A percentile compares a stretch with the other conserved stretches of the same genome.
Conservation (phyloP, 2,113 vertebrate species). For the Felis chaus region DNA sequence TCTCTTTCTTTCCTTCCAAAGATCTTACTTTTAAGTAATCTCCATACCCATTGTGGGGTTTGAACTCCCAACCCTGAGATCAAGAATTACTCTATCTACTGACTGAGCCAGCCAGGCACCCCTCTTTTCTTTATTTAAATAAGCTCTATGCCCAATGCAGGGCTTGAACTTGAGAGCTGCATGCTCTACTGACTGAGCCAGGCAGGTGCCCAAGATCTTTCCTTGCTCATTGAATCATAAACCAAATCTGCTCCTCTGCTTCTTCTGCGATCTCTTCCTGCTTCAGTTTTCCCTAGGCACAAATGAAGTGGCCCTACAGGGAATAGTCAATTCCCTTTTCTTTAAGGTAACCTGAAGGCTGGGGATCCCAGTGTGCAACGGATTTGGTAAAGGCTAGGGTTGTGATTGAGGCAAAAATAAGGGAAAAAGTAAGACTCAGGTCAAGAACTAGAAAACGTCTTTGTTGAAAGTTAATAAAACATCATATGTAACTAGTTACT, state of each 20-base stretch:
- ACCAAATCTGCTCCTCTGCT: not conserved
- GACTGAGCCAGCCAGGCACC: too few species aligned
- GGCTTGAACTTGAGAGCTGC: not conserved
- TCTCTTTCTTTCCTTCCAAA: too few species aligned
- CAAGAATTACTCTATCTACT: too few species aligned
- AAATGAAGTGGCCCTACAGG: not conserved
- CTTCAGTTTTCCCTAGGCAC: not conserved
- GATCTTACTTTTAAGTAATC: too few species aligned
- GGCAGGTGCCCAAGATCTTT: not conserved
- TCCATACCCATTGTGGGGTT: too few species aligned
- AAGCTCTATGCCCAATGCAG: not conserved
- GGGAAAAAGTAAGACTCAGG: not conserved
- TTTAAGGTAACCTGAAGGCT: not conserved
- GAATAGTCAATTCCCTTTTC: not conserved
- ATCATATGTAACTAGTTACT: slow-evolving; percentile 15
- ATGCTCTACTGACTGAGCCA: not conserved
- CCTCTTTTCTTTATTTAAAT: not conserved
- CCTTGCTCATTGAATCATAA: not conserved
- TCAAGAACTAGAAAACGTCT: not conserved
- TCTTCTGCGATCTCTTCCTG: not conserved
- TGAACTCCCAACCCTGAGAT: too few species aligned
- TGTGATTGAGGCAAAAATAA: not conserved
- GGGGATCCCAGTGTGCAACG: not conserved
- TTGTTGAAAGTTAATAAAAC: slow-evolving; percentile 15
- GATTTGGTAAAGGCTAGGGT: not conserved